Evolutionary conservation across 2,888 invertebrate genomes (phyloP), one percentile per base, ranked within the genome.

Genomic region (Lasioglossum zephyrum): DNA sequence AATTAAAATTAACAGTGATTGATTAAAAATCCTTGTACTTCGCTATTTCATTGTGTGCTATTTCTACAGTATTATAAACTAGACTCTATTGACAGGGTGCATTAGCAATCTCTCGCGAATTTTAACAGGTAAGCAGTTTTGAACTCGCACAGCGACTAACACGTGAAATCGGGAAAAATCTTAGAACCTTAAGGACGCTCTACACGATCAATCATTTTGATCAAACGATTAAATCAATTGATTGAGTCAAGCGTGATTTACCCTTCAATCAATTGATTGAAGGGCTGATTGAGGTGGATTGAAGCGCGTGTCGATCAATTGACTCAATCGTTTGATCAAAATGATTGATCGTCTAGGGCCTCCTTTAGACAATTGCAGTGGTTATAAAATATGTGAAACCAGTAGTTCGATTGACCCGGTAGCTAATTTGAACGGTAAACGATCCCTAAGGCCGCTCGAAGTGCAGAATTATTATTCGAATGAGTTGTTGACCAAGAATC

Each of bases 51-150:
- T 22, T 9, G 11, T 11, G n/a, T 57, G n/a, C n/a, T 57, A 57
- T 57, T 57, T 57, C n/a, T 2, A 11, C 57, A n/a, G n/a, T n/a
- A 57, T 3, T 57, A 11, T 57, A 57, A 57, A 57, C n/a, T 11
- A 57, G 57, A 11, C 11, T n/a, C n/a, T 57, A 11, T 57, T n/a
- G 11, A 11, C n/a, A n/a, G 11, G n/a, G 11, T 57, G 11, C n/a
- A n/a, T 57, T 57, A 57, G n/a, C n/a, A 57, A n/a, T 57, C 11
- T 57, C 57, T 57, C n/a, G 57, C n/a, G n/a, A 57, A n/a, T 57
- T n/a, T 57, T n/a, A 57, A 22, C 57, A n/a, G 57, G n/a, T n/a
- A 11, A n/a, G n/a, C n/a, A 57, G 57, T 11, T 57, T n/a, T 11
- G 8, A n/a, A n/a, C n/a, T 9, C 57, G 1, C 4, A 11, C 57